A percentile compares a stretch with the other conserved stretches of the same genome.
phyloP scores from a whole-genome alignment of 2,888 invertebrate species.

The Cryptocephalus primarius region DNA sequence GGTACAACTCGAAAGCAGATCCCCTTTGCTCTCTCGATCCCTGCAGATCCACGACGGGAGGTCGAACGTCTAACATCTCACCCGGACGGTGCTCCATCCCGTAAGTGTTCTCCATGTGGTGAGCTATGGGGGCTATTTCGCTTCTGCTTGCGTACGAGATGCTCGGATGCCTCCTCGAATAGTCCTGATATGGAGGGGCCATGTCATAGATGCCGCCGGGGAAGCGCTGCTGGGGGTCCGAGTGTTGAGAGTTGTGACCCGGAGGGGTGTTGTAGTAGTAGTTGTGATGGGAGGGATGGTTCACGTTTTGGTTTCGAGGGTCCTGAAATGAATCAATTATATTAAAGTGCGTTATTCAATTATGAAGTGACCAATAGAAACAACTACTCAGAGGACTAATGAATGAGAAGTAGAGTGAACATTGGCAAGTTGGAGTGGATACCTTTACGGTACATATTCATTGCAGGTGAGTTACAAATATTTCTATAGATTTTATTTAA shows the following conservation, averaged over 20 bases:
- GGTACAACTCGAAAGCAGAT: slow-evolving; percentile 89
- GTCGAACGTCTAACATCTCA: slow-evolving; percentile 22
- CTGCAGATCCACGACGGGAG: slow-evolving; percentile 52
- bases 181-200: slow-evolving; percentile 23
- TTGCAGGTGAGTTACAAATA: no score
- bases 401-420: no score
- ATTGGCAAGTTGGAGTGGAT: no score
- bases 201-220: slow-evolving; percentile 34
- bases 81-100: slow-evolving; percentile 21
- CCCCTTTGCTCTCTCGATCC: slow-evolving; percentile 84
- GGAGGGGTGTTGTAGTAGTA: slow-evolving; percentile 34
- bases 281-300: slow-evolving; percentile 26
- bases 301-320: slow-evolving; percentile 26
- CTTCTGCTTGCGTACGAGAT: slow-evolving; percentile 36
- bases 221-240: slow-evolving; percentile 20
- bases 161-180: slow-evolving; percentile 29
- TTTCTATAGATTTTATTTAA: no score
- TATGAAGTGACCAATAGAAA: no score
- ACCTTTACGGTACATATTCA: no score
- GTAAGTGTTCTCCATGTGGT: slow-evolving; percentile 24
- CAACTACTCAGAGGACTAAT: no score
- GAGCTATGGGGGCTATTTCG: slow-evolving; percentile 32
- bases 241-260: slow-evolving; percentile 29
- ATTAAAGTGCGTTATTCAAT: not conserved
- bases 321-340: slow-evolving; percentile 21